These are phyloP conservation scores for Ommatoiulus sabulosus DNA, from an alignment of 2,888 invertebrate genomes.

Conservation along the genomic window DNA sequence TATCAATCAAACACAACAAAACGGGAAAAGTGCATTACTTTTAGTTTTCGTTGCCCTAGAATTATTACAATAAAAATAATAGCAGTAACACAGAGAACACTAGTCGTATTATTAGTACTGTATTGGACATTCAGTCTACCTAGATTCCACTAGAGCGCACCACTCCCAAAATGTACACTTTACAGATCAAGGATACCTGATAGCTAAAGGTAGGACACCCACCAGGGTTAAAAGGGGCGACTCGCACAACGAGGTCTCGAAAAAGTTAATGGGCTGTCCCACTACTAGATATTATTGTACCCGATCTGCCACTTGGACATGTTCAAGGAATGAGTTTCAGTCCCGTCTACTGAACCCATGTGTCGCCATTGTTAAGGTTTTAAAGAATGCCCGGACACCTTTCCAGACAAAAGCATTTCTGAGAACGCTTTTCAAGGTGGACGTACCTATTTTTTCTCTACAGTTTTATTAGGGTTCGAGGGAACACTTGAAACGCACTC, in stretches of 20 bases:
- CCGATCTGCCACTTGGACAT: constrained; percentile 40
- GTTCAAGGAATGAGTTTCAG: background rate
- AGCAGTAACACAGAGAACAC: background rate
- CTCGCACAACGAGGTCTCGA: constrained; percentile 22
- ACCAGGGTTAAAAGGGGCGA: constrained; percentile 47
- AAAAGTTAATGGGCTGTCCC: constrained; percentile 41
- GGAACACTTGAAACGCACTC: constrained; percentile 37
- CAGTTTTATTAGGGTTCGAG: constrained; percentile 32
- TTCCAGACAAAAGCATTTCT: constrained; percentile 22
- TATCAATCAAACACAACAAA: constrained; percentile 24
- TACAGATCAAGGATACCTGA: constrained; percentile 42
- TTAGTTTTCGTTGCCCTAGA: constrained; percentile 13
- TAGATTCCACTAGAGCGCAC: background rate
- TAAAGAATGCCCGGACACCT: constrained; percentile 18
- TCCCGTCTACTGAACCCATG: constrained; percentile 23
- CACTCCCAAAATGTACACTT: constrained; percentile 33
- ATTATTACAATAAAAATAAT: constrained; percentile 29
- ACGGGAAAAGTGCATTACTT: constrained; percentile 36
- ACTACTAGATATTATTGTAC: constrained; percentile 44
- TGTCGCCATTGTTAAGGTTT: constrained; percentile 34
- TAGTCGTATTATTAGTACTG: background rate
- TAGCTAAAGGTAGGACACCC: constrained; percentile 38
- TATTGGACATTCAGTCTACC: constrained; percentile 23
- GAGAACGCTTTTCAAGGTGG: constrained; percentile 20
- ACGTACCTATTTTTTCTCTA: constrained; percentile 18